phyloP scores from a whole-genome alignment of 2,113 vertebrate species.

The Grallaria varia region DNA sequence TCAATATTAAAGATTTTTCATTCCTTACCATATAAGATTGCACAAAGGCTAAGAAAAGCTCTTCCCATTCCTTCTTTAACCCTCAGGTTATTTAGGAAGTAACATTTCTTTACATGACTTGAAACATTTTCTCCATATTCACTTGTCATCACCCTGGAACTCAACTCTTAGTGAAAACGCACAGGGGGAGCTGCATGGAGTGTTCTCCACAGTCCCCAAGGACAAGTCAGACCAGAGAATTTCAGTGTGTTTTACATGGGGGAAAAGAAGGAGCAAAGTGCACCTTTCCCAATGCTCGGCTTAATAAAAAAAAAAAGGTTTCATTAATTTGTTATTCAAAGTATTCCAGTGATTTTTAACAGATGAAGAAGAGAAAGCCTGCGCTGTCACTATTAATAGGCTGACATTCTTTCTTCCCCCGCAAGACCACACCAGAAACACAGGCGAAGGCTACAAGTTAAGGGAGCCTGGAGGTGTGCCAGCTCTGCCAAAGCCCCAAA shows the following conservation, averaged over 20 bases:
- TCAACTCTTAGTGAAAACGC: background rate
- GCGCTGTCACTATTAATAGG: background rate
- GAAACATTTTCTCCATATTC: conserved; percentile 24
- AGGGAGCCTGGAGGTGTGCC: background rate
- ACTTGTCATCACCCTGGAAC: background rate
- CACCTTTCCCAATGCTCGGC: background rate
- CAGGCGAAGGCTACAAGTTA: background rate
- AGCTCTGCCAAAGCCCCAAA: background rate
- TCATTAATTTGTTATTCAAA: conserved; percentile 2
- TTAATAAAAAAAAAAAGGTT: background rate
- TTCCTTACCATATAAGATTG: conserved; percentile 26
- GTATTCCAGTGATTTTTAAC: conserved; percentile 24
- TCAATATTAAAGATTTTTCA: conserved; percentile 60
- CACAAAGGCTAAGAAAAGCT: background rate
- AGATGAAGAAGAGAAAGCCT: conserved; percentile 25
- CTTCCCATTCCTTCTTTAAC: conserved; percentile 7
- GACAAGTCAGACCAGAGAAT: background rate
- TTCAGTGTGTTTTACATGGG: background rate
- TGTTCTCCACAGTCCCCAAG: background rate
- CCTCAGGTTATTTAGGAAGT: conserved; percentile 24
- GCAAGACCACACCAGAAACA: conserved; percentile 14
- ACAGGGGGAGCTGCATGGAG: background rate
- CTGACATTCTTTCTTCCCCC: conserved; percentile 31
- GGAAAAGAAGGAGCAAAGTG: background rate
- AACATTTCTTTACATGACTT: conserved; percentile 46